phyloP scores from a whole-genome alignment of 2,888 invertebrate species.

The Malachius bipustulatus region DNA sequence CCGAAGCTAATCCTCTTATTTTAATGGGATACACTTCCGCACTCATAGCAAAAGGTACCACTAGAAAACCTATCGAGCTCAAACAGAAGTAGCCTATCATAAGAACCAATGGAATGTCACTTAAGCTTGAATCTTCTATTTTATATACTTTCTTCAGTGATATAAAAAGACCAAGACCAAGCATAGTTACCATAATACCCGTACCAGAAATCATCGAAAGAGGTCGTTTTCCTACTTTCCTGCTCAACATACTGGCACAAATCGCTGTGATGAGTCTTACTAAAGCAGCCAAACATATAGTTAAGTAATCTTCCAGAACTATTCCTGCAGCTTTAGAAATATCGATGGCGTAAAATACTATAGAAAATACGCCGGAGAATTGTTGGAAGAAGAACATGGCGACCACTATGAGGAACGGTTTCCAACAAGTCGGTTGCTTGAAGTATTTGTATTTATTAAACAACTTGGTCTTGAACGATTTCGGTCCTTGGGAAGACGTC shows the following conservation, averaged over 20 bases:
- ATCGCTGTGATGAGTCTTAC: constrained; percentile 38
- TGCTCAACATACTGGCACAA: constrained; percentile 38
- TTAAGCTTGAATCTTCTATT: constrained; percentile 17
- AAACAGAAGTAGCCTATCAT: constrained; percentile 40
- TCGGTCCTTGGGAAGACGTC: constrained; percentile 9
- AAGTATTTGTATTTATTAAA: constrained; percentile 28
- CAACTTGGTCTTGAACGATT: constrained; percentile 20
- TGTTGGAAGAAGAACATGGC: constrained; percentile 46
- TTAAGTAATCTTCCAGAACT: constrained; percentile 37
- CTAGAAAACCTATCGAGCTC: constrained; percentile 43
- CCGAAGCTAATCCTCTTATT: constrained; percentile 41
- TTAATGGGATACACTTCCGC: constrained; percentile 44
- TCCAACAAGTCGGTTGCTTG: constrained; percentile 33
- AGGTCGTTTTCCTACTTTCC: constrained; percentile 44
- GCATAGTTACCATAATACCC: constrained; percentile 44
- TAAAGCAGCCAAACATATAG: constrained; percentile 41
- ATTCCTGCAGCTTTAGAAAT: constrained; percentile 40
- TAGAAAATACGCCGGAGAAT: constrained; percentile 43
- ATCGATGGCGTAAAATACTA: constrained; percentile 45
- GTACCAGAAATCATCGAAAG: constrained; percentile 47
- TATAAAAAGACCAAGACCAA: constrained; percentile 37
- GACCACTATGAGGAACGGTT: constrained; percentile 40
- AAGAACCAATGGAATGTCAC: constrained; percentile 36
- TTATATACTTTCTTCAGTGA: constrained; percentile 27
- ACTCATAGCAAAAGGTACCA: constrained; percentile 45